Base-by-base conservation (phyloP, 2,113 vertebrate species). In the Conger conger region DNA sequence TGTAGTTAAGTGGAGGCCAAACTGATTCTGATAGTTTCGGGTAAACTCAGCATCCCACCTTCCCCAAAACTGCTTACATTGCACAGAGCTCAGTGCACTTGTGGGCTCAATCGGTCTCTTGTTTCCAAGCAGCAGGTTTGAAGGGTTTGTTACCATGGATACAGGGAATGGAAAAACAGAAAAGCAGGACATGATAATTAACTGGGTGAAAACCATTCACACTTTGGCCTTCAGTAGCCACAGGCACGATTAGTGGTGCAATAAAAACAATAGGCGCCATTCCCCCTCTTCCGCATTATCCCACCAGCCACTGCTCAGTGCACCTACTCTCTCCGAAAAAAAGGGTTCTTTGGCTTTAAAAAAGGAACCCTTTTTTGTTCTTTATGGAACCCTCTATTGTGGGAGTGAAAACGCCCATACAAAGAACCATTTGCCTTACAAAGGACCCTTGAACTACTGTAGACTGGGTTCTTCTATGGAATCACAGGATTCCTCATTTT, bases 171-270 rank as follows among this genome's bases (percentile, higher is more conserved):
- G 9, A 63, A 73, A 73, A 73, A 33, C 68, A 33, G 68, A 73
- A 73, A 73, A 73, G 68, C 68, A 73, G 68, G n/a, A 73, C 68
- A 73, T 73, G 68, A 73, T 73, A 73, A 73, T 73, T 33, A 73
- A n/a, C 68, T 73, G 68, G 68, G 68, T 73, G 68, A 73, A 73
- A 30, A 33, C 23, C 68, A 73, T 73, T 73, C 68, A 73, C 68
- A 73, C 68, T 73, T 73, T 73, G n/a, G 68, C 27, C 68, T 73
- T 73, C 68, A 73, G 13, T 30, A 73, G 11, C n/a, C 27, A 73
- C 27, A 73, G n/a, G 9, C 68, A 73, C 68, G 68, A 11, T 73
- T 63, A 27, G 18, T 13, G 68, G 68, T 73, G n/a, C 68, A 9
- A 73, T 73, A n/a, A 73, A 73, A 73, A 73, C 68, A 73, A 73